Evolutionary conservation across 2,888 invertebrate genomes (phyloP).

Genomic region (Carabus problematicus): DNA sequence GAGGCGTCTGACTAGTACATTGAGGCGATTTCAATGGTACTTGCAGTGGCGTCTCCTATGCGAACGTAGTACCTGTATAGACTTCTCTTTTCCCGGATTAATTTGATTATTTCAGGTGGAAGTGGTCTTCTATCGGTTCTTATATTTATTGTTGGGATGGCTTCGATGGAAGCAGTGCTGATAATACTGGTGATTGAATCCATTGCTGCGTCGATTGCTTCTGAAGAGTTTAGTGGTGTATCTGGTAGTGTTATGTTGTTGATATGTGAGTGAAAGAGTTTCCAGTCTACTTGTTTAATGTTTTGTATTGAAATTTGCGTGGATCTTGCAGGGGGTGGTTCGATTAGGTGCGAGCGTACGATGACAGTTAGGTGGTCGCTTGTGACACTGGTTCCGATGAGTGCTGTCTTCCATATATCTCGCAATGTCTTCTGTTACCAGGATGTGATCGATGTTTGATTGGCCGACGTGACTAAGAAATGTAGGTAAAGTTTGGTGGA

Average conservation of each 20-base stretch:
- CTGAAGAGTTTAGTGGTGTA: not conserved
- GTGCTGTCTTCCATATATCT: slow-evolving; percentile 15
- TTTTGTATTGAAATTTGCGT: not conserved
- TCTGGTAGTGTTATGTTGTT: not conserved
- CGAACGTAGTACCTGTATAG: not conserved
- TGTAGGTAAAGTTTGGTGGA: not conserved
- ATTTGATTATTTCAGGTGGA: too few species aligned
- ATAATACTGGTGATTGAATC: not conserved
- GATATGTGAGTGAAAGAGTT: not conserved
- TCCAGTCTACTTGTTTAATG: not conserved
- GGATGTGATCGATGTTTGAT: too few species aligned
- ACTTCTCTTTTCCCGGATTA: too few species aligned
- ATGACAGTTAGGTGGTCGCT: slow-evolving; percentile 17
- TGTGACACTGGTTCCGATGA: not conserved
- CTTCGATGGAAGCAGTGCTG: not conserved
- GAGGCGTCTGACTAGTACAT: not conserved
- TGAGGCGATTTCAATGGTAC: slow-evolving; percentile 13
- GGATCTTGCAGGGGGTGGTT: not conserved
- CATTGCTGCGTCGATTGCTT: too few species aligned
- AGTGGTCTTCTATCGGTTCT: not conserved
- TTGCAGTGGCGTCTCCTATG: not conserved
- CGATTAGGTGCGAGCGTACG: not conserved
- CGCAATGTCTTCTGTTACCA: slow-evolving; percentile 24
- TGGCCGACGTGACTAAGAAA: slow-evolving; percentile 12
- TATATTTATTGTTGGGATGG: not conserved